Conservation (phyloP, 2,113 vertebrate species). For the Myocastor coypus region DNA sequence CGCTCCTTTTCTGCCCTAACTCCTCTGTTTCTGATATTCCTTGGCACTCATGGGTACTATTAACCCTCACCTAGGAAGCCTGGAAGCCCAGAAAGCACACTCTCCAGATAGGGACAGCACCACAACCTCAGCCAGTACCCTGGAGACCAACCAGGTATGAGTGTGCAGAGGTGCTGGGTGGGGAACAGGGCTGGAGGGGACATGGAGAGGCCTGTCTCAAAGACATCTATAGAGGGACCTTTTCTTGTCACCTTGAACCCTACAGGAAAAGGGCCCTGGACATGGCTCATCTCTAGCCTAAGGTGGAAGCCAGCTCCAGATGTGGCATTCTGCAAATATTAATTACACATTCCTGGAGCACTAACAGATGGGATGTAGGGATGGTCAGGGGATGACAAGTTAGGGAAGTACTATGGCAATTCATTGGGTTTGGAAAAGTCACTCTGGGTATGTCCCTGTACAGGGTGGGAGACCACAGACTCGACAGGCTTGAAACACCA, state of each 20-base stretch:
- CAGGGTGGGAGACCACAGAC: not conserved
- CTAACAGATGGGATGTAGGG: not conserved
- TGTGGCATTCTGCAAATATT: slow-evolving; percentile 54
- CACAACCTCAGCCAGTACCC: not conserved
- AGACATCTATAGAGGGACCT: not conserved
- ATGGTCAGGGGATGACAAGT: slow-evolving; percentile 27
- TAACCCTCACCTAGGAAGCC: not conserved
- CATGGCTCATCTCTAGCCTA: not conserved
- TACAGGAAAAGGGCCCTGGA: not conserved
- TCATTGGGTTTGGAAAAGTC: slow-evolving; percentile 19
- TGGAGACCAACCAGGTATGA: not conserved
- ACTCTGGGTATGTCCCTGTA: not conserved
- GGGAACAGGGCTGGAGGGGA: not conserved
- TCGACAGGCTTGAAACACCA: not conserved
- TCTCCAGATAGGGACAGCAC: not conserved
- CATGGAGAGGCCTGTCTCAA: not conserved
- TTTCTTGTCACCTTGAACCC: not conserved
- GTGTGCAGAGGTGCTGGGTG: not conserved
- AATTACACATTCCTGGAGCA: slow-evolving; percentile 62
- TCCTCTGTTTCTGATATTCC: not conserved
- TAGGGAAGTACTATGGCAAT: not conserved
- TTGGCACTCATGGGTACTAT: not conserved
- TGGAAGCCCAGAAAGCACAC: not conserved
- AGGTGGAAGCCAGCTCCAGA: slow-evolving; percentile 52
- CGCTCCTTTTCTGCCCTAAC: not conserved